Percentiles rank a stretch among this genome's conserved stretches.
These are phyloP conservation scores for Euleptes europaea DNA, from an alignment of 2,113 vertebrate genomes.

Conservation along the genomic window DNA sequence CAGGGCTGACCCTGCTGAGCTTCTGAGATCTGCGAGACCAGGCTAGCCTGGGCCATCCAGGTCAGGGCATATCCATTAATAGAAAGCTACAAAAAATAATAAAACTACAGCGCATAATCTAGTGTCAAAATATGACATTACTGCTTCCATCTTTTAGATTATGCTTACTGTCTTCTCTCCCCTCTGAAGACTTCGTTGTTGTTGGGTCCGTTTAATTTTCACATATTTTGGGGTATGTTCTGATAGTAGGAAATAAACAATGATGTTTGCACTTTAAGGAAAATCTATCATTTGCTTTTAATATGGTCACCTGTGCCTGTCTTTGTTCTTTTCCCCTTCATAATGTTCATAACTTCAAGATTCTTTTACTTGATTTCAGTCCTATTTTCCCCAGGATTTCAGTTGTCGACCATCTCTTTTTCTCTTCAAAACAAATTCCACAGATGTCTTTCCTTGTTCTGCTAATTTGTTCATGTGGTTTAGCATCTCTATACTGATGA, in stretches of 20 bases:
- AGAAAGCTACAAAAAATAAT: neutral
- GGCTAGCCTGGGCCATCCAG: too few species aligned
- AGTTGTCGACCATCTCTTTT: too few species aligned
- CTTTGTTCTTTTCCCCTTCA: too few species aligned
- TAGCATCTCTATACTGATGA: too few species aligned
- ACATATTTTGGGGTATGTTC: neutral
- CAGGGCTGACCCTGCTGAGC: too few species aligned
- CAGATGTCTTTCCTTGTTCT: too few species aligned
- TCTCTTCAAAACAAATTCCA: too few species aligned
- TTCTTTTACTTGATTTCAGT: too few species aligned
- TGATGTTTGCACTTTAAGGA: neutral
- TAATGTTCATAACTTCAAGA: too few species aligned
- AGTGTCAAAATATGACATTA: neutral
- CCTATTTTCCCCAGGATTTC: too few species aligned
- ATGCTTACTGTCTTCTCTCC: neutral
- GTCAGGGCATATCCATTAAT: slow-evolving; percentile 8
- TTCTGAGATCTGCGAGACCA: too few species aligned
- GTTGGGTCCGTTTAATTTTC: neutral
- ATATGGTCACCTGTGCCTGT: neutral
- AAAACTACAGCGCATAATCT: neutral
- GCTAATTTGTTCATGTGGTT: too few species aligned
- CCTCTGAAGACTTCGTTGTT: neutral
- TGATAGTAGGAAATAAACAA: neutral
- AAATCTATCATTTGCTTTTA: neutral
- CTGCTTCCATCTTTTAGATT: neutral